phyloP scores from a whole-genome alignment of 2,797 vertebrate species.

The Geotrypetes seraphini region DNA sequence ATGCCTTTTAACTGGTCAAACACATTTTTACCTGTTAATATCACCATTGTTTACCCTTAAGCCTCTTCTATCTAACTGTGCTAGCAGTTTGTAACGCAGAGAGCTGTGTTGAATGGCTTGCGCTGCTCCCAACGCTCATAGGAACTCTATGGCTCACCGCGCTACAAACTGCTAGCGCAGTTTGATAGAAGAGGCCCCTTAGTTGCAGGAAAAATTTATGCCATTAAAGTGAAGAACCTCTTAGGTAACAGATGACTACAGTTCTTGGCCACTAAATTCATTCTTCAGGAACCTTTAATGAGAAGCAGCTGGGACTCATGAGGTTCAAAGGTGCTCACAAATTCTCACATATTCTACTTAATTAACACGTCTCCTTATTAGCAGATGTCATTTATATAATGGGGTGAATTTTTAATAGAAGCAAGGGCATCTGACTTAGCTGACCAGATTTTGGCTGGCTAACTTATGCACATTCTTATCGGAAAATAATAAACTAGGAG shows the following conservation, averaged over 20 bases:
- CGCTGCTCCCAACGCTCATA: no score
- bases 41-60: slow-evolving; percentile 15
- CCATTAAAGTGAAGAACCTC: slow-evolving; percentile 41
- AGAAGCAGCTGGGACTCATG: slow-evolving; percentile 29
- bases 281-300: slow-evolving; percentile 47
- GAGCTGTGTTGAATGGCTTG: no score
- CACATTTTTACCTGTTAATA: slow-evolving; percentile 8
- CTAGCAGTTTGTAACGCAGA: no score
- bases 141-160: no score
- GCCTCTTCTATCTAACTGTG: no score
- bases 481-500: no score
- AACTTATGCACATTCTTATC: no score
- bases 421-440: no score
- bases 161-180: no score
- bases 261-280: slow-evolving; percentile 32
- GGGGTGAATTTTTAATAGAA: no score
- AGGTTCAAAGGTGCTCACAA: slow-evolving; percentile 45
- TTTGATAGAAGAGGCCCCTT: no score
- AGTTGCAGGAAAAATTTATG: slow-evolving; percentile 28
- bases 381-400: slow-evolving; percentile 46
- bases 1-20: slow-evolving; percentile 7
- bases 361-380: slow-evolving; percentile 47
- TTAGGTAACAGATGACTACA: slow-evolving; percentile 10
- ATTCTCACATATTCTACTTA: slow-evolving; percentile 47
- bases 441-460: no score